These are phyloP conservation scores for Gobiocypris rarus DNA, from an alignment of 2,113 vertebrate species.

Conservation along the genomic window DNA sequence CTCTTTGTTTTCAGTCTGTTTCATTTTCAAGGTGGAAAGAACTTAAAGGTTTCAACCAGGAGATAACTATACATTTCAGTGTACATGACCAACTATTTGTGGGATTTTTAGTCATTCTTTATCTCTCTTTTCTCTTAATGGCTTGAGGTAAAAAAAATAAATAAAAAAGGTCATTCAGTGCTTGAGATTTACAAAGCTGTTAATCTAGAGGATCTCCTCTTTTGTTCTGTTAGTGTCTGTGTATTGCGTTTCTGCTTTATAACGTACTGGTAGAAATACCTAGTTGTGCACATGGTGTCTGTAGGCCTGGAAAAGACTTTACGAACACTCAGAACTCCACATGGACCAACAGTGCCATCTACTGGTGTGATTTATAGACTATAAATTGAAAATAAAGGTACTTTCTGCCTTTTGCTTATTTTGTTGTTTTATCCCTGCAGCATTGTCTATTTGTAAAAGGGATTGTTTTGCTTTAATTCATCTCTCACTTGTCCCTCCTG, in stretches of 20 bases:
- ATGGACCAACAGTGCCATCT: constrained; percentile 56
- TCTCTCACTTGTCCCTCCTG: not conserved
- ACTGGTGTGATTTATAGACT: not conserved
- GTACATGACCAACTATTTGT: not conserved
- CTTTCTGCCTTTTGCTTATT: not conserved
- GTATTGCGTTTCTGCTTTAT: constrained; percentile 9
- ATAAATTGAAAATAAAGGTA: not conserved
- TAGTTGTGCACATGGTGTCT: not conserved
- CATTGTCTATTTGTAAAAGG: not conserved
- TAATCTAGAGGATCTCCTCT: not conserved
- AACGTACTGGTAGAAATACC: not conserved
- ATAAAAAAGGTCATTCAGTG: not conserved
- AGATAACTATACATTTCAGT: not conserved
- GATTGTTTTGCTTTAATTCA: not conserved
- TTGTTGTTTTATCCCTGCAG: not conserved
- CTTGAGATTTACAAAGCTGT: not conserved
- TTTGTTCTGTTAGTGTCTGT: not conserved
- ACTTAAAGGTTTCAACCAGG: not conserved
- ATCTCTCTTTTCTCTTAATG: not conserved
- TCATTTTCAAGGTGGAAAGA: not conserved
- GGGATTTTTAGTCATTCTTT: not conserved
- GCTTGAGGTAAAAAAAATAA: not conserved
- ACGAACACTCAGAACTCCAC: not conserved
- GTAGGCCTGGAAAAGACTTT: not conserved
- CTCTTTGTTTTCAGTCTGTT: not conserved